phyloP scores from a whole-genome alignment of 2,797 vertebrate species.

The Halcyon chelicuti region DNA sequence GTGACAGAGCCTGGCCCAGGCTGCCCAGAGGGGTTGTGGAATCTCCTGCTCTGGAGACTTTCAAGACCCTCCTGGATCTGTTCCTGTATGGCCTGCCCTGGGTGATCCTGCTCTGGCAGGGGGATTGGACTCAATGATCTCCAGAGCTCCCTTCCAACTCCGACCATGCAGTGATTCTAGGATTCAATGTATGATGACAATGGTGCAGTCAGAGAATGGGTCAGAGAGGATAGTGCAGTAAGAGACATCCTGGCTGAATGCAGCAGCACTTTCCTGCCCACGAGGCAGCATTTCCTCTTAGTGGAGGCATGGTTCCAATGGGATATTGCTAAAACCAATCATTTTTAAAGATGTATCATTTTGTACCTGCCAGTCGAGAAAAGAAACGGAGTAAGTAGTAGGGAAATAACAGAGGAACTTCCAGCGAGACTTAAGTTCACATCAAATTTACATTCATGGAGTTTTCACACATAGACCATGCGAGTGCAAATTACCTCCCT shows the following conservation, averaged over 20 bases:
- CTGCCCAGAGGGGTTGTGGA: too few species aligned
- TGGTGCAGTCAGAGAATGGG: not conserved
- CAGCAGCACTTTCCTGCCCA: not conserved
- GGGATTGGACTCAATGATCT: too few species aligned
- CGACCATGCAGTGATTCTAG: too few species aligned
- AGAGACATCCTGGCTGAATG: not conserved
- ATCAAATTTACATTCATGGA: not conserved
- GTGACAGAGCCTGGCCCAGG: too few species aligned
- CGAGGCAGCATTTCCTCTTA: not conserved
- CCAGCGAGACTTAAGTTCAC: not conserved
- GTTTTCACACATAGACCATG: not conserved
- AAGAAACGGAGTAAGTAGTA: not conserved
- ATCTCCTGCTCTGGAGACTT: too few species aligned
- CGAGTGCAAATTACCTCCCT: not conserved
- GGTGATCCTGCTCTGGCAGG: too few species aligned
- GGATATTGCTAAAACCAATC: not conserved
- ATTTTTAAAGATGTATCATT: not conserved
- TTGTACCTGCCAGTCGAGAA: not conserved
- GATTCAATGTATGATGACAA: not conserved
- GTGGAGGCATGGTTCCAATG: not conserved
- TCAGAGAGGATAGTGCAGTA: not conserved
- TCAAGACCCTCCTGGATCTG: too few species aligned
- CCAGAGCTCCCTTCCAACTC: too few species aligned
- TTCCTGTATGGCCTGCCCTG: too few species aligned
- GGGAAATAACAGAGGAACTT: not conserved